Evolutionary conservation across 2,797 vertebrate genomes (phyloP).

Genomic region (Mus caroli): DNA sequence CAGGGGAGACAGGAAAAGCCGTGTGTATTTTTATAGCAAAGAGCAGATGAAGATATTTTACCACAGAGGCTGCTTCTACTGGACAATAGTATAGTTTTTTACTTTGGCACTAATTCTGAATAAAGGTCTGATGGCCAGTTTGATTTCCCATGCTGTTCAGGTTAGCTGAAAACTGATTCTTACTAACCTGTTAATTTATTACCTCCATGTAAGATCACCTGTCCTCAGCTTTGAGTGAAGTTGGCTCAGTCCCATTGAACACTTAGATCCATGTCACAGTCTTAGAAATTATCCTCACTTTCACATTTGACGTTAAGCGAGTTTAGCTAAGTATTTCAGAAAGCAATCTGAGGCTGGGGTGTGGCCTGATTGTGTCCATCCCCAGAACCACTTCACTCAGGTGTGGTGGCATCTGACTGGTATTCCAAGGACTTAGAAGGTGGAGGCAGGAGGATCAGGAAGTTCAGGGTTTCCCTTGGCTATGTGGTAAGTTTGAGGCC

Average conservation of each 20-base stretch:
- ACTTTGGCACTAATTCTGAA: constrained; percentile 72
- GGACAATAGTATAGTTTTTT: constrained; percentile 62
- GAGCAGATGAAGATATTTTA: constrained; percentile 72
- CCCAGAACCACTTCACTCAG: not conserved
- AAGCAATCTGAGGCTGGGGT: not conserved
- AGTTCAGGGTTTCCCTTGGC: not conserved
- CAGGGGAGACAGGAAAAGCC: not conserved
- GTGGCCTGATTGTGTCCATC: not conserved
- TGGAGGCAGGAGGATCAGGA: not conserved
- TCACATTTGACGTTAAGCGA: not conserved
- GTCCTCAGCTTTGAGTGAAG: not conserved
- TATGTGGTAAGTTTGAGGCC: not conserved
- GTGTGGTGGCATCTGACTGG: not conserved
- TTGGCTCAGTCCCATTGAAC: not conserved
- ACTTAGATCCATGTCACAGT: not conserved
- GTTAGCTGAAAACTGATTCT: constrained; percentile 27
- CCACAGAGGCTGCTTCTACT: constrained; percentile 41
- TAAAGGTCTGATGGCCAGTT: constrained; percentile 75
- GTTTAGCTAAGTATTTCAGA: constrained; percentile 37
- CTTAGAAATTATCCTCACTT: constrained; percentile 30
- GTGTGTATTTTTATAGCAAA: constrained; percentile 76
- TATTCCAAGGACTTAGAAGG: not conserved
- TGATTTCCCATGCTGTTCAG: constrained; percentile 21
- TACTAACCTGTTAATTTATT: not conserved
- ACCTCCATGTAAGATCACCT: not conserved